These are phyloP conservation scores for Nestor notabilis DNA, from an alignment of 2,113 vertebrate genomes.

Conservation along the genomic window DNA sequence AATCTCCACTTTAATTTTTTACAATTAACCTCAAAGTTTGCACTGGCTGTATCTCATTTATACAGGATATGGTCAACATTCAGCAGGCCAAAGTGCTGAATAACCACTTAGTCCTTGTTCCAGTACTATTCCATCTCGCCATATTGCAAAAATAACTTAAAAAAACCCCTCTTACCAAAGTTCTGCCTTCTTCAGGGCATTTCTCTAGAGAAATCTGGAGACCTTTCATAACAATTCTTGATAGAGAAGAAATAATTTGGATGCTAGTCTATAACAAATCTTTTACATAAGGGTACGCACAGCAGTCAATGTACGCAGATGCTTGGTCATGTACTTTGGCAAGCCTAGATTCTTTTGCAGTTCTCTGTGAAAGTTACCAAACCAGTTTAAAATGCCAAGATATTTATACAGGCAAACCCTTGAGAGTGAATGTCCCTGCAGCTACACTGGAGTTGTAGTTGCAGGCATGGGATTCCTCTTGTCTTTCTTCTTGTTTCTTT, in stretches of 20 bases:
- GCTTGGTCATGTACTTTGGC: background rate
- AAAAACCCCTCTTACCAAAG: background rate
- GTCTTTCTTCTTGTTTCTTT: background rate
- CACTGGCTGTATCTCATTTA: background rate
- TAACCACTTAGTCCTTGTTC: background rate
- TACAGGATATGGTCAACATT: background rate
- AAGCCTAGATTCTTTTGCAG: background rate
- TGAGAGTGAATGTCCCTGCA: background rate
- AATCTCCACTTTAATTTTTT: background rate
- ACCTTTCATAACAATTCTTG: background rate
- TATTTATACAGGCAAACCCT: background rate
- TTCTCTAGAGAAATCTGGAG: background rate
- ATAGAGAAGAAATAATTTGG: background rate
- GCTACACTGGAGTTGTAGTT: background rate
- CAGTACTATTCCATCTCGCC: background rate
- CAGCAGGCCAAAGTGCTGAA: background rate
- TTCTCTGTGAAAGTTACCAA: background rate
- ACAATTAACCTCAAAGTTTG: background rate
- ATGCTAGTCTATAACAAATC: background rate
- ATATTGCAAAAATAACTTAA: background rate
- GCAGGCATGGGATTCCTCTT: background rate
- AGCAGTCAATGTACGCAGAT: background rate
- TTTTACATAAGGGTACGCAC: background rate
- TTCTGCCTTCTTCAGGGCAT: background rate
- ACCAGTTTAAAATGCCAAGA: background rate